Conservation (phyloP, 1,140 invertebrate species). For the Pantala flavescens region DNA sequence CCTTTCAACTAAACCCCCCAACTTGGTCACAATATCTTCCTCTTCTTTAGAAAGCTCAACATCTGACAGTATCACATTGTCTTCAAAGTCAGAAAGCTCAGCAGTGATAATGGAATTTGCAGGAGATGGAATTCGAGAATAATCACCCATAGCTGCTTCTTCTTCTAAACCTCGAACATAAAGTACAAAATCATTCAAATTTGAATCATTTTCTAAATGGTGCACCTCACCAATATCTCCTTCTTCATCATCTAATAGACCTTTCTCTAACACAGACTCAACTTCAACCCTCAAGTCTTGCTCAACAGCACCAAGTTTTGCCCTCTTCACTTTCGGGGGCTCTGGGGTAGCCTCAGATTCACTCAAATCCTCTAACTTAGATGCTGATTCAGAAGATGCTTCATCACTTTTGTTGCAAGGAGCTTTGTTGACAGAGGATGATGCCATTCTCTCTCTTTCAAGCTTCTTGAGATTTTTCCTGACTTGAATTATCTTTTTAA, state of each 20-base stretch:
- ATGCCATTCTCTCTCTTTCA: not conserved
- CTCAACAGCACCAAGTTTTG: not conserved
- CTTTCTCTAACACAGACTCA: not conserved
- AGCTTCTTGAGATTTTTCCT: constrained; percentile 10
- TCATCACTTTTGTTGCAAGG: too few species aligned
- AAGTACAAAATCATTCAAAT: not conserved
- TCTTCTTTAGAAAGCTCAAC: not conserved
- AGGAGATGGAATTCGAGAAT: not conserved
- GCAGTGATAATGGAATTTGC: not conserved
- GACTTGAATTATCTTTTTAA: constrained; percentile 5
- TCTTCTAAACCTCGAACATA: not conserved
- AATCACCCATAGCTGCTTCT: not conserved
- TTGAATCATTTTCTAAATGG: not conserved
- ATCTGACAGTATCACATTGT: not conserved
- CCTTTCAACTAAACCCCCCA: not conserved
- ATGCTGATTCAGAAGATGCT: too few species aligned
- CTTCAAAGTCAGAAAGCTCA: not conserved
- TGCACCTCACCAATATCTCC: not conserved
- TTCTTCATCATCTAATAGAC: not conserved
- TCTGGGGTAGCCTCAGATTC: not conserved
- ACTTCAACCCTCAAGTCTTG: not conserved
- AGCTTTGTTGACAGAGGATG: too few species aligned
- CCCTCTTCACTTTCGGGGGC: not conserved
- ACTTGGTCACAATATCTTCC: not conserved
- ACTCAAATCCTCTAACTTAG: too few species aligned